Conservation (phyloP, 2,888 invertebrate genomes). For the Drepanosiphum platanoidis region DNA sequence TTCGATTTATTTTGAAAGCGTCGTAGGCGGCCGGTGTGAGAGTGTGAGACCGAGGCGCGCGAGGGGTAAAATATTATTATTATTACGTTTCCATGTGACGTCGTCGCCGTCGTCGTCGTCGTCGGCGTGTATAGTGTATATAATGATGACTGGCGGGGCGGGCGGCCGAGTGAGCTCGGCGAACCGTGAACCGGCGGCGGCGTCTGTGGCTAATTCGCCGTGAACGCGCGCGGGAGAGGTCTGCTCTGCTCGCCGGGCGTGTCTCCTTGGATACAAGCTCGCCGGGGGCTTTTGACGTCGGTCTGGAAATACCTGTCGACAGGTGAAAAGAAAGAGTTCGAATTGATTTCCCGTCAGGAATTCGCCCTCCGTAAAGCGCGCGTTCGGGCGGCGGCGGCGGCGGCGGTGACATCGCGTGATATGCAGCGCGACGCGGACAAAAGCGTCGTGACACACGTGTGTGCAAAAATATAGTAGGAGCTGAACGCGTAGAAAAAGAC, state of each 20-base stretch:
- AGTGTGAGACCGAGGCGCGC: not conserved
- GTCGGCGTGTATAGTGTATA: not conserved
- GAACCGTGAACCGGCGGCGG: slow-evolving; percentile 54
- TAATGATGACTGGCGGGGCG: slow-evolving; percentile 19
- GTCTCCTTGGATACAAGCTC: slow-evolving; percentile 52
- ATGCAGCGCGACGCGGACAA: no score
- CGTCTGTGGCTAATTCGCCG: slow-evolving; percentile 61
- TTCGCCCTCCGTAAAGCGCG: not conserved
- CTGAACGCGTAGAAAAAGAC: not conserved
- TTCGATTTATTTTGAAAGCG: no score
- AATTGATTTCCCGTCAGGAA: slow-evolving; percentile 44
- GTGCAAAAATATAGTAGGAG: not conserved
- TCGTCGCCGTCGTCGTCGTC: not conserved
- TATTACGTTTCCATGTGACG: slow-evolving; percentile 45
- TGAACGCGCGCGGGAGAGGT: slow-evolving; percentile 22
- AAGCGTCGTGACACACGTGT: not conserved
- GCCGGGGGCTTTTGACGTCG: slow-evolving; percentile 38
- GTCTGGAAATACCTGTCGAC: slow-evolving; percentile 59
- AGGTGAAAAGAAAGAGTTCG: slow-evolving; percentile 48
- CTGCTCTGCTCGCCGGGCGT: not conserved
- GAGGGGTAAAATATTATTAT: slow-evolving; percentile 47
- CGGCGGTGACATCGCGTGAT: no score
- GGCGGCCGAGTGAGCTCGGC: not conserved
- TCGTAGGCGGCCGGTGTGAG: no score
- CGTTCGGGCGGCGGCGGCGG: not conserved